Evolutionary conservation across 2,888 invertebrate species (phyloP), one percentile per base, ranked within the genome.

Genomic region (Hololepta plana): DNA sequence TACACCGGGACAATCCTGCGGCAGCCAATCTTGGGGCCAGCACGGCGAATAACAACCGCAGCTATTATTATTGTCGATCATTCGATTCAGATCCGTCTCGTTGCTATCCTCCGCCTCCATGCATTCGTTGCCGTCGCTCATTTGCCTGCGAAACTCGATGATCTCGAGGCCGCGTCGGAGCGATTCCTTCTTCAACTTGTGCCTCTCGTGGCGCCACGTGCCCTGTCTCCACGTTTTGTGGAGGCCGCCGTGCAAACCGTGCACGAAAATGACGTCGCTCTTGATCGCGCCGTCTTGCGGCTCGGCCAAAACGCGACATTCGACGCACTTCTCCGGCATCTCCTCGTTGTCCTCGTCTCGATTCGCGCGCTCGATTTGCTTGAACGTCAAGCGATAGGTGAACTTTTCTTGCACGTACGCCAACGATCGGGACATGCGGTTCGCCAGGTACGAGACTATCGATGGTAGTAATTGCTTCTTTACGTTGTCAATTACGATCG

Each of bases 21-120:
- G 71, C 12, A 90, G 51, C 88, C 88, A 90, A 47, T 88, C 85
- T 32, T 68, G 60, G 0, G 87, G 87, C 85, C 85, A 87, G 43
- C 85, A 85, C 7, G 54, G 49, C 1, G 71, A 69, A 40, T 67
- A 71, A n/a, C n/a, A n/a, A n/a, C n/a, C n/a, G n/a, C n/a, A n/a
- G n/a, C 27, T 60, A 62, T 3, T 54, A 46, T 32, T 17, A n/a
- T n/a, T n/a, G n/a, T n/a, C n/a, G n/a, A n/a, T n/a, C n/a, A n/a
- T n/a, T n/a, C n/a, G n/a, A n/a, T n/a, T n/a, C n/a, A n/a, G n/a
- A n/a, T n/a, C 15, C n/a, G n/a, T n/a, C n/a, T n/a, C n/a, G n/a
- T n/a, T n/a, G n/a, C n/a, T n/a, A n/a, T n/a, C n/a, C 20, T 27
- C 24, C 8, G 24, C 26, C 3, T 22, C 12, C 15, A 12, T 12